phyloP scores from a whole-genome alignment of 2,797 vertebrate species.

The Rhyacichthys aspro region DNA sequence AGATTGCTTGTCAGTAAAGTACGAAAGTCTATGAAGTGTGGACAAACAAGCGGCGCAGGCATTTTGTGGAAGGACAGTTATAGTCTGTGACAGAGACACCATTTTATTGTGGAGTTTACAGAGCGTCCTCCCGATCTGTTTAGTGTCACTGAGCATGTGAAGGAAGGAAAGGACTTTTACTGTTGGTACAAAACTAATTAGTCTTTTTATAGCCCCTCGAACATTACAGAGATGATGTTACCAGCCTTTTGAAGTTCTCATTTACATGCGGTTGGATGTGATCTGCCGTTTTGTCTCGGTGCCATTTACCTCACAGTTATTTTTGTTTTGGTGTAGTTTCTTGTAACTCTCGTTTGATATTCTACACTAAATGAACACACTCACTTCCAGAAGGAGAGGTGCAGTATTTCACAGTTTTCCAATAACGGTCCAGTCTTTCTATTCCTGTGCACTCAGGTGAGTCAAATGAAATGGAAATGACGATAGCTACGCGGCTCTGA shows the following conservation, averaged over 20 bases:
- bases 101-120: not conserved
- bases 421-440: constrained; percentile 43
- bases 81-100: not conserved
- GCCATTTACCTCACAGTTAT: constrained; percentile 23
- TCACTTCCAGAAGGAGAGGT: constrained; percentile 27
- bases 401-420: constrained; percentile 43
- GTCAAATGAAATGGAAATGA: constrained; percentile 59
- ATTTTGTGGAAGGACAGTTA: constrained; percentile 5
- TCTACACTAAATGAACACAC: constrained; percentile 5
- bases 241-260: constrained; percentile 16
- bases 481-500: constrained; percentile 27
- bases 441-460: constrained; percentile 51
- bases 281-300: constrained; percentile 16
- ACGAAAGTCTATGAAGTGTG: constrained; percentile 8
- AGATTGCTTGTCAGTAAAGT: constrained; percentile 7
- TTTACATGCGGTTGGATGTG: constrained; percentile 19
- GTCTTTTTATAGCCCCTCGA: constrained; percentile 2
- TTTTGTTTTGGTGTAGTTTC: constrained; percentile 26
- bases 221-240: constrained; percentile 1
- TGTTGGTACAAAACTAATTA: constrained; percentile 19
- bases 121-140: not conserved
- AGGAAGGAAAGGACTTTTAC: not conserved
- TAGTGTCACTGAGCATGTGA: not conserved
- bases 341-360: constrained; percentile 17
- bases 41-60: constrained; percentile 19